Percentiles rank a stretch among this genome's conserved stretches.
These are phyloP conservation scores for Cebus imitator DNA, from an alignment of 2,113 vertebrate genomes.

Conservation along the genomic window DNA sequence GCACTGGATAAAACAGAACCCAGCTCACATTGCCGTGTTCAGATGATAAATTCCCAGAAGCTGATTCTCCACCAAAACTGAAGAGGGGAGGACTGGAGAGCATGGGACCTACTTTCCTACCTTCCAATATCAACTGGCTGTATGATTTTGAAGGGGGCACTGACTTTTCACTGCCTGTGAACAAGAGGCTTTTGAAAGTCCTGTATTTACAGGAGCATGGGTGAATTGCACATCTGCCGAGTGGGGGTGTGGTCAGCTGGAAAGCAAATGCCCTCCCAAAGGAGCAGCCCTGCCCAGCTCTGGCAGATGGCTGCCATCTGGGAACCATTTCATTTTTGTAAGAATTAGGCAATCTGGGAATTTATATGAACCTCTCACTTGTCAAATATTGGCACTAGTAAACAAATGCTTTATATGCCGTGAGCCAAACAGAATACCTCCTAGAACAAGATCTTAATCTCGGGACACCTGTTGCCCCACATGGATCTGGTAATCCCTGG, in stretches of 20 bases:
- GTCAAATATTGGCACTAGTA: background rate
- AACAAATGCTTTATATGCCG: accelerated
- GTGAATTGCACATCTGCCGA: accelerated
- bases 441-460: background rate
- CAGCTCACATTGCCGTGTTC: accelerated
- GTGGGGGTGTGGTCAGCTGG: background rate
- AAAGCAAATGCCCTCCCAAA: too few relatives aligned
- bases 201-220: accelerated
- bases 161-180: background rate
- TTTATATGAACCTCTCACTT: background rate
- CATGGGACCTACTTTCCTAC: background rate
- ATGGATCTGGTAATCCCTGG: accelerated
- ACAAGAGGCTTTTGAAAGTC: background rate
- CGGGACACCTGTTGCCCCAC: accelerated
- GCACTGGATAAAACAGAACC: background rate
- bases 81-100: too few relatives aligned
- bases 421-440: background rate
- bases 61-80: too few relatives aligned
- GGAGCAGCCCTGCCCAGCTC: too few relatives aligned
- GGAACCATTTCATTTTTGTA: too few relatives aligned
- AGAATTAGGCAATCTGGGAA: background rate
- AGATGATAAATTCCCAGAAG: background rate
- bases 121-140: background rate
- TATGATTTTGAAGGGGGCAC: background rate
- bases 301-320: background rate